Base-by-base conservation (phyloP, 1,140 invertebrate species). In the Lasioglossum baleicum region DNA sequence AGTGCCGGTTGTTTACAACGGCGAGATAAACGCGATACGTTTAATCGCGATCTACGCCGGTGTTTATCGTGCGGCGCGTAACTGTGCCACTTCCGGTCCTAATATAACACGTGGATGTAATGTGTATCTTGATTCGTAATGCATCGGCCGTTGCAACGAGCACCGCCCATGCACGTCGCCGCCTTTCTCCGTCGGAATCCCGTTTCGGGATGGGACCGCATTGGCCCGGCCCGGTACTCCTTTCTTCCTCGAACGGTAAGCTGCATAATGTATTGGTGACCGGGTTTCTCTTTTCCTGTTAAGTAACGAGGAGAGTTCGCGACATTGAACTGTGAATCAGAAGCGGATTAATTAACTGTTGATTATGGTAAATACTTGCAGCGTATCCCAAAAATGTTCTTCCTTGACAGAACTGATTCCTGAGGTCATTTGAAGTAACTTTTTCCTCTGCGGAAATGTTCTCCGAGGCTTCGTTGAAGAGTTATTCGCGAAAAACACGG, bases 121-220 rank as follows among this genome's bases (percentile, higher is more conserved):
- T 13, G 20, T 69, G 40, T 48, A 56, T 75, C 35, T 61, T 69
- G 17, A 42, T 75, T 66, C 31, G 13, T 42, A n/a, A 75, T 20
- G 72, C 0, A 66, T 66, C 13, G 11, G 53, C 22, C 58, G 44
- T 51, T 53, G 51, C 51, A 53, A 53, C 44, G 44, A 44, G 44
- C 44, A 8, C 44, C 8, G 44, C 44, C 6, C 8, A 13, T 48
- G 44, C 44, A 10, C 44, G 44, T 2, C 44, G 10, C 8, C 44
- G 44, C 11, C 10, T 13, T 48, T 48, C 44, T 48, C 44, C 44
- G 13, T 48, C 44, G 44, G 44, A 13, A 11, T 13, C 44, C 44
- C 44, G 44, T 48, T 48, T 35, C 35, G 35, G 35, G 3, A 3
- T 0, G 35, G 35, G 35, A 35, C 2, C 35, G 35, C 35, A 35